Conservation (phyloP, 2,888 invertebrate genomes). For the Heteropelma amictum region DNA sequence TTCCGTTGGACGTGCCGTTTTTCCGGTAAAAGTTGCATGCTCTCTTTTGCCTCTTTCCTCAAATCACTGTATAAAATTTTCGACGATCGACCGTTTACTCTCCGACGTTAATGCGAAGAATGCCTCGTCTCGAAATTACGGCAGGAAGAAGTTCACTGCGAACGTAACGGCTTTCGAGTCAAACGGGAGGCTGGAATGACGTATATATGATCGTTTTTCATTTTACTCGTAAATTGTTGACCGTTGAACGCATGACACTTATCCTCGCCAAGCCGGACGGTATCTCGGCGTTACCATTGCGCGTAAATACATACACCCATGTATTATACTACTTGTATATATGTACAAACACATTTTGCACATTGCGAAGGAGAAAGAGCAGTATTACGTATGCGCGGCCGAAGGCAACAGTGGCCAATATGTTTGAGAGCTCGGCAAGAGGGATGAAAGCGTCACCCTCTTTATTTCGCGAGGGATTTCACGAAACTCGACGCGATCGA, state of each 20-base stretch:
- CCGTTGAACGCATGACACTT: conserved; percentile 69
- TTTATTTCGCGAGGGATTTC: conserved; percentile 75
- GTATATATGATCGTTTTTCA: conserved; percentile 12
- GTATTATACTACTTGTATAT: not conserved
- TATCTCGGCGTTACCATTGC: conserved; percentile 62
- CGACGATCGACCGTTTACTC: not conserved
- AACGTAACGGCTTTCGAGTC: not conserved
- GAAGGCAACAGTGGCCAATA: conserved; percentile 57
- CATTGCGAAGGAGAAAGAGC: conserved; percentile 23
- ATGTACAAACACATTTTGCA: conserved; percentile 14
- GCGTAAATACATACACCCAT: conserved; percentile 16
- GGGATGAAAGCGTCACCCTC: conserved; percentile 72
- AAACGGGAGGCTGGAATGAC: not conserved
- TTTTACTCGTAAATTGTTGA: conserved; percentile 44
- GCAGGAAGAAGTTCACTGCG: not conserved
- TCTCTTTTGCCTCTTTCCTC: not conserved
- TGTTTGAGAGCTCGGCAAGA: conserved; percentile 53
- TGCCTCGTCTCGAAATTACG: not conserved
- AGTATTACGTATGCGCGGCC: conserved; percentile 72
- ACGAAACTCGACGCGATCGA: conserved; percentile 70
- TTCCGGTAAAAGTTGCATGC: no score
- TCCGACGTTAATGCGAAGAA: not conserved
- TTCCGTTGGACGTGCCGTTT: no score
- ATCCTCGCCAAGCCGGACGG: conserved; percentile 73
- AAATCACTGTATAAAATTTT: not conserved